phyloP scores from a whole-genome alignment of 1,140 invertebrate genomes.

The Antheraea pernyi region DNA sequence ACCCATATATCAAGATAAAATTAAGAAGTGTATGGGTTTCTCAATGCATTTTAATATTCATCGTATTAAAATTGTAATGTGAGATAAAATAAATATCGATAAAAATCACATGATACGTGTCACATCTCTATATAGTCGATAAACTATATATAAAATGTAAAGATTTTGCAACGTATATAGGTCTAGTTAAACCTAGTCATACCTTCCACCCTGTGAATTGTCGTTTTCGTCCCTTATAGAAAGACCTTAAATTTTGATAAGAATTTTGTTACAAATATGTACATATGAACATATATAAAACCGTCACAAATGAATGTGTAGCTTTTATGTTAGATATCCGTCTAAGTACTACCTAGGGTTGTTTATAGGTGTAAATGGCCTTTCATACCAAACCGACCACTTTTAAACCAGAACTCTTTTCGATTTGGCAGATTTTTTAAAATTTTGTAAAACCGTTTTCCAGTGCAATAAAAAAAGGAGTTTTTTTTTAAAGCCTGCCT shows the following conservation, averaged over 20 bases:
- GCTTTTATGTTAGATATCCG: neutral
- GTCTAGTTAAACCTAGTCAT: neutral
- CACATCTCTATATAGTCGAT: neutral
- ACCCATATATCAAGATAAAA: no score
- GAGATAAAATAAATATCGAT: neutral
- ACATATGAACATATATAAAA: neutral
- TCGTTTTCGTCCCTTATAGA: neutral
- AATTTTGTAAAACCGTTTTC: no score
- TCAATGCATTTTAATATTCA: neutral
- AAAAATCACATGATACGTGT: neutral
- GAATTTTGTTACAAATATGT: slow-evolving; percentile 1
- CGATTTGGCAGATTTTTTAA: no score
- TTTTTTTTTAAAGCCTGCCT: no score
- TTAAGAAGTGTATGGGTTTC: no score
- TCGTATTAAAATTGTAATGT: neutral
- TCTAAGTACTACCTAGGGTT: neutral
- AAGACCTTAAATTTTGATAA: neutral
- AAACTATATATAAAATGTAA: neutral
- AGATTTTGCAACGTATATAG: neutral
- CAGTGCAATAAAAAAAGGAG: no score
- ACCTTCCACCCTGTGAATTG: neutral
- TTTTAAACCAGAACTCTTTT: no score
- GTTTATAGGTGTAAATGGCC: no score
- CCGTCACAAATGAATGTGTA: neutral
- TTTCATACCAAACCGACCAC: no score